These are phyloP conservation scores for Prorops nasuta DNA, from an alignment of 1,140 invertebrate genomes.

Conservation along the genomic window DNA sequence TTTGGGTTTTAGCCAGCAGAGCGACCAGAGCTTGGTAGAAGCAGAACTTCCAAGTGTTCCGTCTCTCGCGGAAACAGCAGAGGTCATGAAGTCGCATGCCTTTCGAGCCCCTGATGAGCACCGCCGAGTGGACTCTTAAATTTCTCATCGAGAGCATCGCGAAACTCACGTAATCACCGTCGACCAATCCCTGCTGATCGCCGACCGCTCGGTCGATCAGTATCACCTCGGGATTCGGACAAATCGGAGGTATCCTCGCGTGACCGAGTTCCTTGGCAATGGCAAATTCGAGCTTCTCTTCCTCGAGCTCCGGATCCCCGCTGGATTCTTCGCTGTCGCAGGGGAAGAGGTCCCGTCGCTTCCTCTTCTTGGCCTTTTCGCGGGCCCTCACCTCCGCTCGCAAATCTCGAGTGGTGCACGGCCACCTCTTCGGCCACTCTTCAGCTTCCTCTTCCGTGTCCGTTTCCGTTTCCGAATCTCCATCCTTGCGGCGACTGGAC, in stretches of 20 bases:
- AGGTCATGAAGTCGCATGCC: constrained; percentile 44
- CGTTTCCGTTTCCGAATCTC: too few relatives aligned
- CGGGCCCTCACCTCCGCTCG: constrained; percentile 5
- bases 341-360: constrained; percentile 20
- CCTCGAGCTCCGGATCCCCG: background rate
- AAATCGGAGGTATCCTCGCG: constrained; percentile 25
- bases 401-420: constrained; percentile 25
- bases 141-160: constrained; percentile 17
- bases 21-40: constrained; percentile 43
- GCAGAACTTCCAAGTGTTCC: constrained; percentile 47
- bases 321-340: constrained; percentile 12
- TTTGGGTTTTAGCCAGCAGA: constrained; percentile 41
- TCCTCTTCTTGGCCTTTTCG: constrained; percentile 11
- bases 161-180: constrained; percentile 38
- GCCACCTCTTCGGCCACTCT: constrained; percentile 33
- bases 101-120: constrained; percentile 34
- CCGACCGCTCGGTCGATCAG: constrained; percentile 31
- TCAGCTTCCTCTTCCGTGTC: too few relatives aligned
- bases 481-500: too few relatives aligned
- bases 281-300: constrained; percentile 27
- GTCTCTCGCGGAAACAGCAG: constrained; percentile 15
- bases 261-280: constrained; percentile 38
- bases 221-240: background rate
- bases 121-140: constrained; percentile 26
- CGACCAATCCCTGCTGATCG: constrained; percentile 33